A percentile compares a stretch with the other conserved stretches of the same genome.
These are phyloP conservation scores for Dicycla oo DNA, from an alignment of 2,888 invertebrate genomes.

Conservation along the genomic window DNA sequence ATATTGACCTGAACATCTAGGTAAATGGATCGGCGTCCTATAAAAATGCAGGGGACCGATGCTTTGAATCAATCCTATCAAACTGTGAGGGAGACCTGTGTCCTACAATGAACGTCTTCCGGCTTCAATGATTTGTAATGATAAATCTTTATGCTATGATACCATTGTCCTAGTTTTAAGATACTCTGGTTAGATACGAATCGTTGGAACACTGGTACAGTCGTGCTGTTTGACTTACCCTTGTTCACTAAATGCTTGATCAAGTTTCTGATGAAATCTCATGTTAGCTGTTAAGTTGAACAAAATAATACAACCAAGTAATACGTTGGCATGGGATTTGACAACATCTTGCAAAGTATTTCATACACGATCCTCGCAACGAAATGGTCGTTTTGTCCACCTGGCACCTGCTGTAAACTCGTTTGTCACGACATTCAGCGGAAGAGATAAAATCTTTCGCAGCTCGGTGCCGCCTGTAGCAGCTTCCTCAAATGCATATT, in stretches of 20 bases:
- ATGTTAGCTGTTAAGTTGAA: background rate
- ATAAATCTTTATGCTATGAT: constrained; percentile 39
- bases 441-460: constrained; percentile 46
- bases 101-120: constrained; percentile 48
- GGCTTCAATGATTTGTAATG: constrained; percentile 39
- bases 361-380: constrained; percentile 17
- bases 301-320: constrained; percentile 18
- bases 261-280: constrained; percentile 1
- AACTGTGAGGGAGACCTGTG: constrained; percentile 36
- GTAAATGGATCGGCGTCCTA: constrained; percentile 23
- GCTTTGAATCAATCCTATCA: constrained; percentile 50
- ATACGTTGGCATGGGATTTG: constrained; percentile 11
- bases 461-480: constrained; percentile 36
- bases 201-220: background rate
- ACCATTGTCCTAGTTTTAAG: constrained; percentile 39
- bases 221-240: background rate
- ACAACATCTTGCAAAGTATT: constrained; percentile 41
- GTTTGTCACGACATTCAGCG: constrained; percentile 56
- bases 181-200: background rate
- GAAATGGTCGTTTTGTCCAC: constrained; percentile 38
- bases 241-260: background rate
- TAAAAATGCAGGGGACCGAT: constrained; percentile 35
- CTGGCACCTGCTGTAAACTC: constrained; percentile 48
- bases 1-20: constrained; percentile 20
- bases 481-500: constrained; percentile 32